A percentile compares a stretch with the other conserved stretches of the same genome.
Evolutionary conservation across 2,113 vertebrate genomes (phyloP).

Genomic region (Calonectris borealis): DNA sequence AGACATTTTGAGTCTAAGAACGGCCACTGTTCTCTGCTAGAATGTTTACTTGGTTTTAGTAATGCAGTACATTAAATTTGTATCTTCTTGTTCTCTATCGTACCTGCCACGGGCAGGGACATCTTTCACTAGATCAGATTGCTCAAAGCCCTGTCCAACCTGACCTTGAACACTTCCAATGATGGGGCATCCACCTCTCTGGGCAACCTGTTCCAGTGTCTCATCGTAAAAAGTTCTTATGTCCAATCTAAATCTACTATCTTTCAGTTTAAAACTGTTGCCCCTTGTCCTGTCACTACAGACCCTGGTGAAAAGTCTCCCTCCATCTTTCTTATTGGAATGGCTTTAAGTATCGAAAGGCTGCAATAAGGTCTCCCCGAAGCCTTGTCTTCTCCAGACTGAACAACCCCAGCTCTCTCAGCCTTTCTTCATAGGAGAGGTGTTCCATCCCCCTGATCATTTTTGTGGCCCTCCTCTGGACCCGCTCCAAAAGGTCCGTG

Average conservation of each 20-base stretch:
- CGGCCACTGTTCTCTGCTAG: background rate
- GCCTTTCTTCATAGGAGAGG: background rate
- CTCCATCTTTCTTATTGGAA: background rate
- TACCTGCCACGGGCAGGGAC: fast-evolving
- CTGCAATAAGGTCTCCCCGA: fast-evolving
- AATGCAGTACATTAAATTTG: background rate
- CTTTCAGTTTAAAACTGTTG: background rate
- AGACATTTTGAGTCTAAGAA: background rate
- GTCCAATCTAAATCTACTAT: background rate
- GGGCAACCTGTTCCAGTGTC: background rate
- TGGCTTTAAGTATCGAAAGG: background rate
- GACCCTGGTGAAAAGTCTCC: background rate
- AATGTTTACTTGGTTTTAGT: background rate
- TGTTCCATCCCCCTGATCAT: background rate
- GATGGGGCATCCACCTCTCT: background rate
- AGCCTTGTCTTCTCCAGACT: background rate
- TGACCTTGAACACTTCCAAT: background rate
- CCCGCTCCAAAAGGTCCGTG: background rate
- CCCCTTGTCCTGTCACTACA: background rate
- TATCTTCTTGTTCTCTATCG: background rate
- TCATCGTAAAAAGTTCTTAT: fast-evolving
- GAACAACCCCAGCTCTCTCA: background rate
- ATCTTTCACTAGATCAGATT: background rate
- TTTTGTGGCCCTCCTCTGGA: background rate
- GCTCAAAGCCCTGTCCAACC: background rate